A percentile compares a stretch with the other conserved stretches of the same genome.
Conservation (phyloP, 2,113 vertebrate genomes). For the Phylloscopus trochiloides region DNA sequence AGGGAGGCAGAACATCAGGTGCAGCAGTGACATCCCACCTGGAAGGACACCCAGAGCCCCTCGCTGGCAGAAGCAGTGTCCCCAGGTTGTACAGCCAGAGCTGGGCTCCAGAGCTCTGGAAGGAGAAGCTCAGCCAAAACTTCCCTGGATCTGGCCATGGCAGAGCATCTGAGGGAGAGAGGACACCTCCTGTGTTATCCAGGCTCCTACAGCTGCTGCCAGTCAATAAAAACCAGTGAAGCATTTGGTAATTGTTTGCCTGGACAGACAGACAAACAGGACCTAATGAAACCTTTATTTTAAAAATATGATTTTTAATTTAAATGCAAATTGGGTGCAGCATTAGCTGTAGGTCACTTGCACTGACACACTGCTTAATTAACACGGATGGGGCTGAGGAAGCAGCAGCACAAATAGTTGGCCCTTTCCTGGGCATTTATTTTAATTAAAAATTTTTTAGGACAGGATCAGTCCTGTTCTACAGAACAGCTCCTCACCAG, state of each 20-base stretch:
- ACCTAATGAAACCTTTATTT: constrained; percentile 53
- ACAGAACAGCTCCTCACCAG: background rate
- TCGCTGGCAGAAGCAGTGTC: background rate
- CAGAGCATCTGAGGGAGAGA: accelerated
- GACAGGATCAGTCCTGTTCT: background rate
- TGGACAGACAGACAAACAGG: constrained; percentile 33
- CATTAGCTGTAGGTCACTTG: constrained; percentile 49
- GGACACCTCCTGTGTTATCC: accelerated
- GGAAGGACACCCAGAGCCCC: background rate
- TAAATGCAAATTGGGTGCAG: constrained; percentile 56
- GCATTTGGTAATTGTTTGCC: background rate
- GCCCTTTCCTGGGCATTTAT: constrained; percentile 47
- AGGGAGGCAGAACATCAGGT: background rate
- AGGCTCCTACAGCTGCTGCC: background rate
- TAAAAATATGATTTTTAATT: constrained; percentile 73
- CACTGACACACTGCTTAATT: constrained; percentile 58
- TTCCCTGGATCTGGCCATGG: too few relatives aligned
- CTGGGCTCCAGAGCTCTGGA: background rate
- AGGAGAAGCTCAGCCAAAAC: background rate
- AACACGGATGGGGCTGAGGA: constrained; percentile 39
- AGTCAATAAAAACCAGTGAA: background rate
- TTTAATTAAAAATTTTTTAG: constrained; percentile 67
- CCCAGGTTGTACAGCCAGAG: background rate
- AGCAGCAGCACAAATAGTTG: constrained; percentile 43
- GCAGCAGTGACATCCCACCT: background rate